Evolutionary conservation across 2,888 invertebrate genomes (phyloP).

Genomic region (Rotaria magnacalcarata): DNA sequence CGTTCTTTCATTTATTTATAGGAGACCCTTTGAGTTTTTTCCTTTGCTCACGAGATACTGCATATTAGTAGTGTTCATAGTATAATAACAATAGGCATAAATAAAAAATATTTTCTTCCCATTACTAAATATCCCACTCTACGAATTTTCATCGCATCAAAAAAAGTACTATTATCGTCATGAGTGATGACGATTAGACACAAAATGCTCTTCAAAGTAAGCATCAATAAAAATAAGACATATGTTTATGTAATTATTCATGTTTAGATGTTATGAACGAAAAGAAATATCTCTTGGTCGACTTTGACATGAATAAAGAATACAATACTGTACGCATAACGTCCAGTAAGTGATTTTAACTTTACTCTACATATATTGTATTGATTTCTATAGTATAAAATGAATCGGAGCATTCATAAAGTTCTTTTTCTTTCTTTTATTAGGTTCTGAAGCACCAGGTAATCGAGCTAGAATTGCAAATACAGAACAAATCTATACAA

Average conservation of each 20-base stretch:
- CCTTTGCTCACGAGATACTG: neutral
- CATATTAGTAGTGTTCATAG: neutral
- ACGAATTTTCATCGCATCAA: neutral
- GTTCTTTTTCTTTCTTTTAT: neutral
- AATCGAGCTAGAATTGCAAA: neutral
- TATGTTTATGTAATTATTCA: neutral
- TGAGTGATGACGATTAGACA: neutral
- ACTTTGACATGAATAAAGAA: conserved; percentile 16
- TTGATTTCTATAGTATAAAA: no score
- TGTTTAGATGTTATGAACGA: conserved; percentile 19
- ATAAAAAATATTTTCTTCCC: no score
- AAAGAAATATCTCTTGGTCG: conserved; percentile 13
- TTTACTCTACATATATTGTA: no score
- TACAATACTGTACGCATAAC: conserved; percentile 20
- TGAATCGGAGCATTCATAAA: neutral
- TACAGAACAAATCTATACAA: neutral
- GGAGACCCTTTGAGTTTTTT: neutral
- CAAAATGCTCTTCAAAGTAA: conserved; percentile 8
- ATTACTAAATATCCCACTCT: neutral
- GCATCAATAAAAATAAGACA: neutral
- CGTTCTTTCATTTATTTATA: neutral
- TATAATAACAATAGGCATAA: neutral
- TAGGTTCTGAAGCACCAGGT: conserved; percentile 3
- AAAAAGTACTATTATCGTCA: neutral
- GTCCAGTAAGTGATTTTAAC: neutral